phyloP scores from a whole-genome alignment of 92 coral and sea anemone genomes.

The Porites lobata region DNA sequence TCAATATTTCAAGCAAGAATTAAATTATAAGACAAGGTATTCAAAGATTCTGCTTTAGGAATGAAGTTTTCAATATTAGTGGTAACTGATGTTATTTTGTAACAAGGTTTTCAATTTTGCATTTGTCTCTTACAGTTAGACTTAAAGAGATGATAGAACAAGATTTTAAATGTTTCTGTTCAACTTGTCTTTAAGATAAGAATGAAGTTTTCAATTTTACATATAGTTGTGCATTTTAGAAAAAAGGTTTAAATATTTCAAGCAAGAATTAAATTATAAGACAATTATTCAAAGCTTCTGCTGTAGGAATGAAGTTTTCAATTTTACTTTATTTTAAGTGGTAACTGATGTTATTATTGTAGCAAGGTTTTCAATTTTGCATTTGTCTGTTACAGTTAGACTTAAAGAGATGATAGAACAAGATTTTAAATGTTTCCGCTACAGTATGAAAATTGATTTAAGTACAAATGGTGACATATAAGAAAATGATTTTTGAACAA shows the following conservation, averaged over 20 bases:
- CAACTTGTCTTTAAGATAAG: neutral
- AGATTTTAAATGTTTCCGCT: neutral
- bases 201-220: neutral
- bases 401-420: neutral
- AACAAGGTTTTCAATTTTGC: neutral
- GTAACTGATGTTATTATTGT: neutral
- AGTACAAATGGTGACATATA: neutral
- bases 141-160: neutral
- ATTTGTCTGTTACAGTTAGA: conserved; percentile 4
- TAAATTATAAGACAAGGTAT: no score
- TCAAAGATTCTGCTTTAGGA: neutral
- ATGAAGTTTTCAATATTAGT: no score
- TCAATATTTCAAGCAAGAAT: no score
- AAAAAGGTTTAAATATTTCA: neutral
- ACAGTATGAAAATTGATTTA: neutral
- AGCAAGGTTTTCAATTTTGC: neutral
- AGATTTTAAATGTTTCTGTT: neutral
- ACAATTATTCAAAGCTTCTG: neutral
- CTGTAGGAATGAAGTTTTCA: neutral
- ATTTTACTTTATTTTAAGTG: neutral
- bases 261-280: neutral
- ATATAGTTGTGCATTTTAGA: neutral
- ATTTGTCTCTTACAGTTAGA: neutral
- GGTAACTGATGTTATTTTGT: neutral
- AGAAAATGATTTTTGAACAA: conserved; percentile 4